A percentile compares a stretch with the other conserved stretches of the same genome.
phyloP scores from a whole-genome alignment of 2,113 vertebrate species.

The Toxostoma redivivum region DNA sequence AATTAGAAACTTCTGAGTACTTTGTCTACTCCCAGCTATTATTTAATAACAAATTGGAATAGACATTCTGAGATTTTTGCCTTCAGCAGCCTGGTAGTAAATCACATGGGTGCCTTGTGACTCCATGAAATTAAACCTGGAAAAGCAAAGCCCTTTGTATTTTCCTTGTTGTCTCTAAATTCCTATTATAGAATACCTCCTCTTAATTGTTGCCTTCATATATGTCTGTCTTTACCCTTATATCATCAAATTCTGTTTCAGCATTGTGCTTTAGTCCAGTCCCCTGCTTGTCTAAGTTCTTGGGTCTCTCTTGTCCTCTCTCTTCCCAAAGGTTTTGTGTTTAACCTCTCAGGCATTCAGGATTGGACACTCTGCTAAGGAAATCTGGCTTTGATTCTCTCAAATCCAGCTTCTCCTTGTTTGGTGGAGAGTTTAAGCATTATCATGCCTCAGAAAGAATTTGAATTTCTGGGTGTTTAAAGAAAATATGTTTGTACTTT shows the following conservation, averaged over 20 bases:
- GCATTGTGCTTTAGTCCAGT: neutral
- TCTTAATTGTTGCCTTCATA: neutral
- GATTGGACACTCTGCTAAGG: neutral
- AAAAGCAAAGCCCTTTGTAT: neutral
- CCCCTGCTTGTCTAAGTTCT: neutral
- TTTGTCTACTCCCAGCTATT: neutral
- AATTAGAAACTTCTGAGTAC: neutral
- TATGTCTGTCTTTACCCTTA: neutral
- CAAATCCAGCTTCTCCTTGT: neutral
- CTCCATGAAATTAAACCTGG: rapidly evolving
- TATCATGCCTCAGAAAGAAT: neutral
- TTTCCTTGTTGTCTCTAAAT: neutral
- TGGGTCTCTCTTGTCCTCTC: rapidly evolving
- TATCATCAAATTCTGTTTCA: neutral
- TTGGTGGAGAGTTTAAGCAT: neutral
- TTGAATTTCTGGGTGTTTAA: neutral
- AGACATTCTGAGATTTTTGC: neutral
- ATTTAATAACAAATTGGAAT: neutral
- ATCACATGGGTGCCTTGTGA: neutral
- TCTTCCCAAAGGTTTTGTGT: neutral
- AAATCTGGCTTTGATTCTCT: neutral
- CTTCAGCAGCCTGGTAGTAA: neutral
- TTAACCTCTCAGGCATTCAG: neutral
- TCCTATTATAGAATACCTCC: neutral
- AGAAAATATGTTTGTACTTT: neutral